These are phyloP conservation scores for Lycocorax pyrrhopterus DNA, from an alignment of 2,113 vertebrate genomes.

Conservation along the genomic window DNA sequence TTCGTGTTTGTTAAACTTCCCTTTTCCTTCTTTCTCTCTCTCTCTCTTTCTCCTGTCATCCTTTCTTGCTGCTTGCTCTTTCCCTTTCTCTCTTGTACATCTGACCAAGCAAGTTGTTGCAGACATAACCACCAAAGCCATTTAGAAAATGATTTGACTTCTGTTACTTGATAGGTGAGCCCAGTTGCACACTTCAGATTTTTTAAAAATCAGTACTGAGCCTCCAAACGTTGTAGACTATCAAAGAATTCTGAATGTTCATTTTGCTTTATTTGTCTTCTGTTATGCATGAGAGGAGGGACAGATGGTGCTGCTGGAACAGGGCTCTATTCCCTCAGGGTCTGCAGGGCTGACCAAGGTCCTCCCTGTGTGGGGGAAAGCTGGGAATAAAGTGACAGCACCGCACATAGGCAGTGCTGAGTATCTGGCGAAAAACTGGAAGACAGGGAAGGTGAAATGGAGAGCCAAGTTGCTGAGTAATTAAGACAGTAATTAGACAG, in stretches of 20 bases:
- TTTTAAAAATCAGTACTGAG: background rate
- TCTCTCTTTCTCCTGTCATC: background rate
- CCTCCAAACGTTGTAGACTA: background rate
- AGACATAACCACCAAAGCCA: background rate
- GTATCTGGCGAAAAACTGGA: background rate
- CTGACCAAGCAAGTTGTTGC: background rate
- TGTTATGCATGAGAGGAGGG: background rate
- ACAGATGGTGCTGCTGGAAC: background rate
- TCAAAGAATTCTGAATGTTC: background rate
- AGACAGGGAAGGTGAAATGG: background rate
- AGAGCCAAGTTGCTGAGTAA: background rate
- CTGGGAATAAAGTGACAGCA: background rate
- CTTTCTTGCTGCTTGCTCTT: background rate
- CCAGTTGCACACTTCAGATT: background rate
- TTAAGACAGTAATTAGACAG: background rate
- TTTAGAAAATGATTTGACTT: background rate
- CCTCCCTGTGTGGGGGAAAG: background rate
- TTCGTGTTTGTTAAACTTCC: background rate
- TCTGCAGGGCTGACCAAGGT: background rate
- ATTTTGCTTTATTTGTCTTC: background rate
- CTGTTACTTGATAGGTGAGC: background rate
- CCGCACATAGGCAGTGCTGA: background rate
- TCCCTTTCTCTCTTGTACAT: background rate
- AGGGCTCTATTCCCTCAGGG: background rate
- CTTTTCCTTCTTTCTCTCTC: background rate